Percentiles rank a stretch among this genome's conserved stretches.
phyloP scores from a whole-genome alignment of 2,113 vertebrate genomes.

The Microtus oregoni region DNA sequence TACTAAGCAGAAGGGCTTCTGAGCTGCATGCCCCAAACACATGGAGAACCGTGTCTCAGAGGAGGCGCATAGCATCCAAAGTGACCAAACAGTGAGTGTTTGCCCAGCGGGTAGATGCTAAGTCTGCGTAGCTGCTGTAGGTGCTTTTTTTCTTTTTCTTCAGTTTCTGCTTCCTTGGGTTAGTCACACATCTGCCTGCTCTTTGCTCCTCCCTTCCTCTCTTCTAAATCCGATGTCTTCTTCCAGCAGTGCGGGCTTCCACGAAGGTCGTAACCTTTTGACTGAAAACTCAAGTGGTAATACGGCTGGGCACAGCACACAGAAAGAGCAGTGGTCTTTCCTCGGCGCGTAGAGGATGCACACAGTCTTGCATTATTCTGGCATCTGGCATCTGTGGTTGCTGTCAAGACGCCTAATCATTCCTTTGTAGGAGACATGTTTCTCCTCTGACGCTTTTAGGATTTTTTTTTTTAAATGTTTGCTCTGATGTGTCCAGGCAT shows the following conservation, averaged over 20 bases:
- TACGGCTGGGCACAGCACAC: neutral
- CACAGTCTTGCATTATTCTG: conserved; percentile 11
- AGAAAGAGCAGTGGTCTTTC: conserved; percentile 15
- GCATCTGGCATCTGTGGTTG: conserved; percentile 12
- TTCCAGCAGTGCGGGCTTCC: neutral
- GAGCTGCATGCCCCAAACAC: conserved; percentile 35
- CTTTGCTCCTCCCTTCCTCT: conserved; percentile 1
- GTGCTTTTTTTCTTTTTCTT: conserved; percentile 30
- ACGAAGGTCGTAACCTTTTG: neutral
- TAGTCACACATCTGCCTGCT: neutral
- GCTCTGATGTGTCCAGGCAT: neutral
- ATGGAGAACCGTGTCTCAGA: conserved; percentile 26
- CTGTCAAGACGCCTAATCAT: conserved; percentile 16
- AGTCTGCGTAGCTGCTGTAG: neutral
- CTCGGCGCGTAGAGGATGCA: conserved; percentile 1
- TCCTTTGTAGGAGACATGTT: conserved; percentile 2
- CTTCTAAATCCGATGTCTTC: conserved; percentile 44
- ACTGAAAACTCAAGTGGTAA: conserved; percentile 41
- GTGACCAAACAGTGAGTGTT: neutral
- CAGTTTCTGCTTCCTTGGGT: neutral
- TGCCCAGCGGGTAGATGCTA: neutral
- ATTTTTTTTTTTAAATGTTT: conserved; percentile 42
- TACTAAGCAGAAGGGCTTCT: conserved; percentile 24
- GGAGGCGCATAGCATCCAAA: neutral
- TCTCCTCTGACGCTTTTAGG: conserved; percentile 9